Evolutionary conservation across 2,888 invertebrate species (phyloP), one percentile per base, ranked within the genome.

Genomic region (Agonopterix alstromeriana): DNA sequence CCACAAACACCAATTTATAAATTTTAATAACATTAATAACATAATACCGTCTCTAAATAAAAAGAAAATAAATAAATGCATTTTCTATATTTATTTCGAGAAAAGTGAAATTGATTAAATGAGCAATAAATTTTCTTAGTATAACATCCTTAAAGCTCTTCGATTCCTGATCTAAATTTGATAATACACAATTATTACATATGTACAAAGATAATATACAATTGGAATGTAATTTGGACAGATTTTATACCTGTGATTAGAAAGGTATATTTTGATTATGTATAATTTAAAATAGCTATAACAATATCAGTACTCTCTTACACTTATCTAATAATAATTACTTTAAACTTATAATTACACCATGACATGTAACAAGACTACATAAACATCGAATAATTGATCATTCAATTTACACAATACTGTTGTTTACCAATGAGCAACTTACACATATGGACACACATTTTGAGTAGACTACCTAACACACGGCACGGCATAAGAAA

Each of bases 211-310:
- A 77, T 27, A 27, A 27, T 78, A 75, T 74, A 81, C 74, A 80
- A 73, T 70, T 85, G 87, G 87, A 87, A 87, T 87, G 87, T 86
- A 75, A 77, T 77, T 78, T 87, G 82, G 86, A 87, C 87, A 80
- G 69, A 63, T 61, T 27, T 70, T 73, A 76, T 73, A 82, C 75
- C 71, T 69, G 72, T 72, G 66, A 72, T 72, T 65, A 74, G 77
- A 70, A 75, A 74, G 47, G 47, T 46, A 48, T 66, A 60, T 61
- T 27, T 65, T 70, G 66, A 69, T 75, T 70, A 76, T 72, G 68
- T 67, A 65, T 66, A 73, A 70, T 66, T 71, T 72, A 67, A 69
- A 70, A 63, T 71, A 70, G 64, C 67, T 72, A 72, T 80, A 79
- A 77, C 70, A 74, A 76, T 79, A 84, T 84, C 84, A 87, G 85